Evolutionary conservation across 2,113 vertebrate genomes (phyloP).

Genomic region (Chroicocephalus ridibundus): DNA sequence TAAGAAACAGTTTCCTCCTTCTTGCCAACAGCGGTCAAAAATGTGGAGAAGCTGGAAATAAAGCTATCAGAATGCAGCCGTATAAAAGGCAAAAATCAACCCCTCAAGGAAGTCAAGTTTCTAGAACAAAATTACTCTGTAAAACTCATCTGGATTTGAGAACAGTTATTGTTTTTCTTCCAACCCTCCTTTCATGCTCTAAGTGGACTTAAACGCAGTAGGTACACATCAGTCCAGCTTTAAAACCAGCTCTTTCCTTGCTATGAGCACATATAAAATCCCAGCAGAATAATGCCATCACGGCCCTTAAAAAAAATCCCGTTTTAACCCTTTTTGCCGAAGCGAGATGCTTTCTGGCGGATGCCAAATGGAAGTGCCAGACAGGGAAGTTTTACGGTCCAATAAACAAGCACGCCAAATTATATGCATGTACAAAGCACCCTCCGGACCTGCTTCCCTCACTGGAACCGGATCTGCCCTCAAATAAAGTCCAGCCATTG

Average conservation of each 20-base stretch:
- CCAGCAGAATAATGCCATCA: neutral
- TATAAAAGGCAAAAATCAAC: constrained; percentile 39
- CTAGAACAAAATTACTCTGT: constrained; percentile 34
- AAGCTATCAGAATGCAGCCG: neutral
- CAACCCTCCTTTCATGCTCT: neutral
- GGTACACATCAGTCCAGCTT: neutral
- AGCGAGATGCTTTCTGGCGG: neutral
- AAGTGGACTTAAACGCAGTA: neutral
- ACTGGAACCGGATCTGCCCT: neutral
- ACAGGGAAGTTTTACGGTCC: neutral
- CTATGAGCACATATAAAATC: neutral
- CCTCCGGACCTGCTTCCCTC: neutral
- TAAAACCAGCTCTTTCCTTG: neutral
- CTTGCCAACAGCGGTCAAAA: neutral
- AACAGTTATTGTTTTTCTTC: neutral
- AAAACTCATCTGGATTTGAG: constrained; percentile 35
- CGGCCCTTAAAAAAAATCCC: neutral
- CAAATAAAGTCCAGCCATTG: neutral
- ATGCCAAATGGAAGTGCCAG: neutral
- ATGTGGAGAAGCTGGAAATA: constrained; percentile 32
- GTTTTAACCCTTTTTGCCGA: neutral
- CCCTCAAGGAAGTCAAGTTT: constrained; percentile 2
- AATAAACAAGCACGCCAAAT: neutral
- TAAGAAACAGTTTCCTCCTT: constrained; percentile 31
- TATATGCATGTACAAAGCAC: neutral